Conservation (phyloP, 2,888 invertebrate species). For the Ceramica pisi region DNA sequence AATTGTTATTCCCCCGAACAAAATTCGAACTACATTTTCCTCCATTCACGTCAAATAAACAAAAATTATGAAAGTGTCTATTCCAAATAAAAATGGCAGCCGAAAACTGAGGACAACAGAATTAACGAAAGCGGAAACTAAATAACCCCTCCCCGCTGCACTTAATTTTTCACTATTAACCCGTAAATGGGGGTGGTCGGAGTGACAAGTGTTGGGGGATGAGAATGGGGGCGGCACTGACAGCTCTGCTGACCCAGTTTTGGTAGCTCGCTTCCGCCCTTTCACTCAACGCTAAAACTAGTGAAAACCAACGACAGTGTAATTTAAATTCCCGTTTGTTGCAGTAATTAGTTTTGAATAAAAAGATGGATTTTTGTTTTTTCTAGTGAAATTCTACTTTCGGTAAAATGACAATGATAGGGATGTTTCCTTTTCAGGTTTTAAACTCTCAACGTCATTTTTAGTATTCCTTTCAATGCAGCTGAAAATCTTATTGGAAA, state of each 20-base stretch:
- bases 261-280: constrained; percentile 71
- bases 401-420: background rate
- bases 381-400: background rate
- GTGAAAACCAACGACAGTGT: constrained; percentile 69
- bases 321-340: constrained; percentile 70
- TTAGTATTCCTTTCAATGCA: background rate
- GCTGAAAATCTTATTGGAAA: background rate
- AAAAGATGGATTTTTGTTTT: constrained; percentile 47
- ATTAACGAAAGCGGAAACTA: constrained; percentile 43
- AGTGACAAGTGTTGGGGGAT: constrained; percentile 67
- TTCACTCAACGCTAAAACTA: constrained; percentile 73
- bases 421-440: background rate
- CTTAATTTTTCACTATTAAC: constrained; percentile 69
- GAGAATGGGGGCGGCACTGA: constrained; percentile 49
- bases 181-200: constrained; percentile 64
- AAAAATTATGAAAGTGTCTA: constrained; percentile 33
- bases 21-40: constrained; percentile 29
- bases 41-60: constrained; percentile 33
- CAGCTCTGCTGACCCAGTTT: constrained; percentile 72
- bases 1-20: constrained; percentile 12
- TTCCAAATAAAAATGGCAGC: constrained; percentile 17
- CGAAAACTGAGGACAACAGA: constrained; percentile 36
- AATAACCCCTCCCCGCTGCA: constrained; percentile 50
- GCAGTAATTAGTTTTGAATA: constrained; percentile 61
- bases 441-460: background rate